These are phyloP conservation scores for Parasteatoda tepidariorum DNA, from an alignment of 1,140 invertebrate genomes.

Conservation along the genomic window DNA sequence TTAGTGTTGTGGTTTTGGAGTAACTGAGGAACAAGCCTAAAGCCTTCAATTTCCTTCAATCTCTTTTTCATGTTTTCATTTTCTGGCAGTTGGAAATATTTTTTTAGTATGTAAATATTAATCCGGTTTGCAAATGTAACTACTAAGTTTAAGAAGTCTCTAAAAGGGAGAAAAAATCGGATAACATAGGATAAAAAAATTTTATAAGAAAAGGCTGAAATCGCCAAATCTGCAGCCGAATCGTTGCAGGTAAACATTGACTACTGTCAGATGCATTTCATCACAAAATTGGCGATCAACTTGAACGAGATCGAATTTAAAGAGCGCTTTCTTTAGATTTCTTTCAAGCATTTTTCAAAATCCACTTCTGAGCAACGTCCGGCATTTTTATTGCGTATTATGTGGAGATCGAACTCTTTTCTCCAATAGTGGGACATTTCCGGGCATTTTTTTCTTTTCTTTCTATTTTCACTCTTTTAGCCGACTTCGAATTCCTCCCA, in stretches of 20 bases:
- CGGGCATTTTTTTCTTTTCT: not conserved
- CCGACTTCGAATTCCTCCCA: not conserved
- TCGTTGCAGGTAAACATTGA: conserved; percentile 25
- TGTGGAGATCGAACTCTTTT: conserved; percentile 40
- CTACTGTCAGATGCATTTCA: conserved; percentile 47
- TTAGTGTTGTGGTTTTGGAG: too few species aligned
- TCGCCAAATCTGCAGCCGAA: conserved; percentile 21
- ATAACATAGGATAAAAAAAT: too few species aligned
- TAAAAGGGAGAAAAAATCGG: too few species aligned
- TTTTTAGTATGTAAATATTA: too few species aligned
- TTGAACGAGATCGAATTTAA: conserved; percentile 22
- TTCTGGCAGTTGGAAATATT: too few species aligned
- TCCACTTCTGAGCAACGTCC: conserved; percentile 46
- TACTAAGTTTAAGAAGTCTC: too few species aligned
- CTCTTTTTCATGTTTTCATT: too few species aligned
- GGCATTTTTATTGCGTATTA: conserved; percentile 51
- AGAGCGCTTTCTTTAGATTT: conserved; percentile 6
- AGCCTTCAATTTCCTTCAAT: too few species aligned
- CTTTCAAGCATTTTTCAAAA: conserved; percentile 50
- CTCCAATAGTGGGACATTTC: conserved; percentile 34
- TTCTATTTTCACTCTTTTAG: not conserved
- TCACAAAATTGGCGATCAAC: conserved; percentile 32
- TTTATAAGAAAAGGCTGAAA: too few species aligned
- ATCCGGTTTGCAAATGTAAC: too few species aligned
- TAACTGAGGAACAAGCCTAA: too few species aligned